A percentile compares a stretch with the other conserved stretches of the same genome.
phyloP scores from a whole-genome alignment of 2,113 vertebrate species.

The Pelmatolapia mariae region DNA sequence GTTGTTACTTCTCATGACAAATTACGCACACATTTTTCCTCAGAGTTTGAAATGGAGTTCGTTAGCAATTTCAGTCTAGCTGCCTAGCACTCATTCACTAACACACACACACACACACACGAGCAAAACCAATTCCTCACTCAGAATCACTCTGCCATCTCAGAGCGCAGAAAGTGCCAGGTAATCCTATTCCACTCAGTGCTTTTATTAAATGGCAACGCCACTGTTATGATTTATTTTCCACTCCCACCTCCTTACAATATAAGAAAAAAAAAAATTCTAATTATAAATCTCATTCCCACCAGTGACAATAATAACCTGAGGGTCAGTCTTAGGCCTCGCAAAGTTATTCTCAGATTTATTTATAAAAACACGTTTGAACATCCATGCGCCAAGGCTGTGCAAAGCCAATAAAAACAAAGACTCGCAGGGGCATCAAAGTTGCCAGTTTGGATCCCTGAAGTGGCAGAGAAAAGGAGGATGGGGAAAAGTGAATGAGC shows the following conservation, averaged over 20 bases:
- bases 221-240: not conserved
- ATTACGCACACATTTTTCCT: not conserved
- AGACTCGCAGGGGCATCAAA: not conserved
- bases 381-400: not conserved
- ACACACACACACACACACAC: not conserved
- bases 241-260: not conserved
- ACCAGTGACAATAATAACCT: not conserved
- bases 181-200: not conserved
- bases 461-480: not conserved
- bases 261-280: not conserved
- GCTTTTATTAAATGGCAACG: not conserved
- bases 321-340: not conserved
- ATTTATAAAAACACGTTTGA: not conserved
- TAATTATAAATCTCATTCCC: constrained; percentile 13
- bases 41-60: not conserved
- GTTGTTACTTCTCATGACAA: constrained; percentile 1
- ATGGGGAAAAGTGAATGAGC: not conserved
- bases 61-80: not conserved
- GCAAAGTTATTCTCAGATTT: not conserved
- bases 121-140: not conserved
- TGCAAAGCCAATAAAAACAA: not conserved
- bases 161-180: not conserved
- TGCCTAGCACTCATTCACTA: not conserved
- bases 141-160: not conserved
- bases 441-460: not conserved